Conservation (phyloP, 2,113 vertebrate species). For the Chaenocephalus aceratus region DNA sequence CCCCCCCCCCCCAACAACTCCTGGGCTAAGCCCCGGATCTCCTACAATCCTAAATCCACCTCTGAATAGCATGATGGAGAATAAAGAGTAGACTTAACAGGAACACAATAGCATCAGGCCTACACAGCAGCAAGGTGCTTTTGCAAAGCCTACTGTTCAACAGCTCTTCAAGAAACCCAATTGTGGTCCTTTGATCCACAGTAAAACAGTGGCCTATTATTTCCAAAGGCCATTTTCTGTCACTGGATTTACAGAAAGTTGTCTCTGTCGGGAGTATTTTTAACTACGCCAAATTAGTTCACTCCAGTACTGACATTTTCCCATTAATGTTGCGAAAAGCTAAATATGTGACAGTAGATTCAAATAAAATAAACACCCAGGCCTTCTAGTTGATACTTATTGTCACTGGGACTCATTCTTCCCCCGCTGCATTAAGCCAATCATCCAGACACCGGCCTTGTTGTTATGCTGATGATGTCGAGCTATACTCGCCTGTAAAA, state of each 20-base stretch:
- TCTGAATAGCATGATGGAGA: conserved; percentile 22
- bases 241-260: conserved; percentile 26
- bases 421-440: conserved; percentile 50
- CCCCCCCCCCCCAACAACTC: too few relatives aligned
- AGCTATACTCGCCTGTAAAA: conserved; percentile 33
- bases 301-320: neutral
- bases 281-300: conserved; percentile 28
- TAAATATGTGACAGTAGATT: neutral
- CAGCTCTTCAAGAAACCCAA: conserved; percentile 38
- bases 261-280: conserved; percentile 18
- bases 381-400: conserved; percentile 9
- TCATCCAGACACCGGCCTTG: conserved; percentile 40
- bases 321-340: conserved; percentile 25
- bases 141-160: conserved; percentile 36
- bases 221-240: conserved; percentile 40
- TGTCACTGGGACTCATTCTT: conserved; percentile 25
- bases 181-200: conserved; percentile 40
- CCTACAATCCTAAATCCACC: too few relatives aligned
- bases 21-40: too few relatives aligned
- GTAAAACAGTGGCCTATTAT: conserved; percentile 46
- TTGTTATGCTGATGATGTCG: conserved; percentile 57
- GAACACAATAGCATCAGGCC: conserved; percentile 30
- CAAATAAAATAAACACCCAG: conserved; percentile 35
- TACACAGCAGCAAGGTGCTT: conserved; percentile 37
- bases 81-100: conserved; percentile 28